A percentile compares a stretch with the other conserved stretches of the same genome.
Evolutionary conservation across 2,113 vertebrate species (phyloP).

Genomic region (Camelus dromedarius): DNA sequence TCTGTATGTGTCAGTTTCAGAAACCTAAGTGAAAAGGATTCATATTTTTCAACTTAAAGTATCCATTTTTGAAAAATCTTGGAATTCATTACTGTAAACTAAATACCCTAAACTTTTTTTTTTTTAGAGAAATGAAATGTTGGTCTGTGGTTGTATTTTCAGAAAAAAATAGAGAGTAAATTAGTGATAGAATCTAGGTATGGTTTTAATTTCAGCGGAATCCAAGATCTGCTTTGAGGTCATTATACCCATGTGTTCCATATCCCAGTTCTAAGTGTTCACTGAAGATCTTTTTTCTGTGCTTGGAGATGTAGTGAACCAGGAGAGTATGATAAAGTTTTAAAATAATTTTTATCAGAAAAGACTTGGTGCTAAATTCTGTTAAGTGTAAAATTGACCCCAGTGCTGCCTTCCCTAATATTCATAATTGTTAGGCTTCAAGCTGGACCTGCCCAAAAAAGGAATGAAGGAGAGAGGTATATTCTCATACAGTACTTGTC

Average conservation of each 20-base stretch:
- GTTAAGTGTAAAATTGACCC: not conserved
- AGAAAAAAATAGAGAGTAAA: not conserved
- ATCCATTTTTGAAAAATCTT: not conserved
- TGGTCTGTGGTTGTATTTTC: not conserved
- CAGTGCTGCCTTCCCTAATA: not conserved
- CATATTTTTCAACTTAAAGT: constrained; percentile 1
- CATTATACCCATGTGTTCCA: not conserved
- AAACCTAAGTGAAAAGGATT: constrained; percentile 44
- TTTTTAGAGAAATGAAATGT: constrained; percentile 15
- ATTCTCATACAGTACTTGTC: constrained; percentile 8
- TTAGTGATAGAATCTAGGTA: not conserved
- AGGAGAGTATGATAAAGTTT: not conserved
- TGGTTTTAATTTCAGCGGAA: not conserved
- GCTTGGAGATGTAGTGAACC: not conserved
- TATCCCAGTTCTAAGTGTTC: not conserved
- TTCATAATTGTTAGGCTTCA: not conserved
- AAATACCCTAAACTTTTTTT: not conserved
- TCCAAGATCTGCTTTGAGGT: not conserved
- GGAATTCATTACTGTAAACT: not conserved
- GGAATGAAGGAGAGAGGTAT: not conserved
- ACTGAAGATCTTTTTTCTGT: not conserved
- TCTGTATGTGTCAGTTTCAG: not conserved
- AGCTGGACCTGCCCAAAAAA: not conserved
- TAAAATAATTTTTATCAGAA: not conserved
- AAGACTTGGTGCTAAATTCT: not conserved